These are phyloP conservation scores for Pomatorhinus ruficollis DNA, from an alignment of 2,113 vertebrate species.

Conservation along the genomic window DNA sequence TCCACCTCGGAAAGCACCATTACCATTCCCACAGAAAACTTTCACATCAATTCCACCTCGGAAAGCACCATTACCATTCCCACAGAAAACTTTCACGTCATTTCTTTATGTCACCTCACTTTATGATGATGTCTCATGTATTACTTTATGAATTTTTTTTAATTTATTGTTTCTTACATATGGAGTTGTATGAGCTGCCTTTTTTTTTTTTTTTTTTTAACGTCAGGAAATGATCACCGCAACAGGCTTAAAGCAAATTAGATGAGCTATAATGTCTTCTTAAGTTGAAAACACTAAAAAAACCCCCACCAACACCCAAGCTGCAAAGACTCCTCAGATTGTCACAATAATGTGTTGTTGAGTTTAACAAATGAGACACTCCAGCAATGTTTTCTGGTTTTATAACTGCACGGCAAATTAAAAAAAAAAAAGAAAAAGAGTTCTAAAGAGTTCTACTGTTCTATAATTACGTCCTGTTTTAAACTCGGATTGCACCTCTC, in stretches of 20 bases:
- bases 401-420: not conserved
- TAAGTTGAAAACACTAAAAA: not conserved
- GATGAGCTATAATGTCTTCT: not conserved
- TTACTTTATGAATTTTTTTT: not conserved
- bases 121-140: not conserved
- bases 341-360: not conserved
- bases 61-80: not conserved
- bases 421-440: not conserved
- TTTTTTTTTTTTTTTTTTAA: not conserved
- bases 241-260: not conserved
- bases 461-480: not conserved
- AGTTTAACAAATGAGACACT: not conserved
- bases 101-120: not conserved
- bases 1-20: accelerated
- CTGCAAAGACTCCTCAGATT: not conserved
- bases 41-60: no score
- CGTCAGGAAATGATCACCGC: not conserved
- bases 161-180: not conserved
- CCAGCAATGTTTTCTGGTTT: not conserved
- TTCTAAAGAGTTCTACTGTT: not conserved
- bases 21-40: not conserved
- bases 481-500: not conserved
- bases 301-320: not conserved
- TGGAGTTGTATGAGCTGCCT: not conserved
- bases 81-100: not conserved